A percentile compares a stretch with the other conserved stretches of the same genome.
phyloP scores from a whole-genome alignment of 2,888 invertebrate species.

The Nephrotoma appendiculata region DNA sequence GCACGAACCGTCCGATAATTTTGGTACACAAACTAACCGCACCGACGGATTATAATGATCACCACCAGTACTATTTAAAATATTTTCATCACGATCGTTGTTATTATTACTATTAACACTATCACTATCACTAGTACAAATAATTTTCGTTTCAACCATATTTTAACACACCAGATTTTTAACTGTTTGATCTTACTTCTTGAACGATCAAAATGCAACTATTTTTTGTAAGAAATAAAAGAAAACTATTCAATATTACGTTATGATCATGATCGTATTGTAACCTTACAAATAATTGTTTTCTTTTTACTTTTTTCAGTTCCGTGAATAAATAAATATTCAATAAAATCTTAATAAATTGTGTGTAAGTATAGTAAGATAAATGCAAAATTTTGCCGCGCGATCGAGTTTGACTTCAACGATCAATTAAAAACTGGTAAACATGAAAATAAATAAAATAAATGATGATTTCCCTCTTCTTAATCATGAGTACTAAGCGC shows the following conservation, averaged over 20 bases:
- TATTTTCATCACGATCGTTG: not conserved
- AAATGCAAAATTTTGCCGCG: not conserved
- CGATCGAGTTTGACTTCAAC: not conserved
- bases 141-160: not conserved
- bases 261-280: not conserved
- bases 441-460: not conserved
- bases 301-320: not conserved
- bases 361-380: not conserved
- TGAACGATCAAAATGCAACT: not conserved
- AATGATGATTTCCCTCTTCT: not conserved
- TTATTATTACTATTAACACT: not conserved
- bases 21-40: conserved; percentile 39
- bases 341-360: not conserved
- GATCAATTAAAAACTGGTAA: not conserved
- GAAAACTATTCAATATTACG: not conserved
- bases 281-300: not conserved
- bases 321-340: not conserved
- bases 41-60: conserved; percentile 24
- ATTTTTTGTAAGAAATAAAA: not conserved
- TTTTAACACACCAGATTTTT: not conserved
- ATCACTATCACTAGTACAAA: not conserved
- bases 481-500: not conserved
- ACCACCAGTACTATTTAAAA: conserved; percentile 4
- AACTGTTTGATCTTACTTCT: not conserved
- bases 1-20: conserved; percentile 42